Conservation (phyloP, 2,797 vertebrate species). For the Chiroxiphia lanceolata region DNA sequence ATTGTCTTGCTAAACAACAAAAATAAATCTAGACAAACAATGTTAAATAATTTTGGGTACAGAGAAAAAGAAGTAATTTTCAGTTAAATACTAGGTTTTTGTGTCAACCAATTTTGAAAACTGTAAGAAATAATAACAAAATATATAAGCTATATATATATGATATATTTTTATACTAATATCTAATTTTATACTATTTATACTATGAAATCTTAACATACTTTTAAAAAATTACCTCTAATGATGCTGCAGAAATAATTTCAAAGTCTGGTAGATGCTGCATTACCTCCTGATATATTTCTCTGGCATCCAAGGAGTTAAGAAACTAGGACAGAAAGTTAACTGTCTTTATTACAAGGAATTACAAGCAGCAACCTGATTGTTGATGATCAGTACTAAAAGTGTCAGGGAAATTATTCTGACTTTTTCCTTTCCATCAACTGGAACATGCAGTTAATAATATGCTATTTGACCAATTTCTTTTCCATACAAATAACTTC, state of each 20-base stretch:
- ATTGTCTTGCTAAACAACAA: not conserved
- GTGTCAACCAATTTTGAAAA: not conserved
- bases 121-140: not conserved
- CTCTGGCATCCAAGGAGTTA: constrained; percentile 89
- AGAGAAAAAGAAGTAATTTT: not conserved
- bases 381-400: not conserved
- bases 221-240: constrained; percentile 78
- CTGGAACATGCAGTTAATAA: not conserved
- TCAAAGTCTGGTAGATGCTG: constrained; percentile 88
- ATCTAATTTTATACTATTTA: not conserved
- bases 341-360: not conserved
- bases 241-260: constrained; percentile 78
- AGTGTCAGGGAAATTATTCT: not conserved
- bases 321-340: constrained; percentile 81
- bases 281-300: constrained; percentile 90
- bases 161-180: not conserved
- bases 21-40: not conserved
- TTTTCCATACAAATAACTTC: not conserved
- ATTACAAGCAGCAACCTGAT: not conserved
- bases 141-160: not conserved
- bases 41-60: not conserved
- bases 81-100: not conserved
- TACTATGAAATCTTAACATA: not conserved
- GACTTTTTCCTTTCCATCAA: not conserved
- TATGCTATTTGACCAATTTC: not conserved